Conservation (phyloP, 35 echinoderm and acorn worm genomes). For the Lytechinus pictus region DNA sequence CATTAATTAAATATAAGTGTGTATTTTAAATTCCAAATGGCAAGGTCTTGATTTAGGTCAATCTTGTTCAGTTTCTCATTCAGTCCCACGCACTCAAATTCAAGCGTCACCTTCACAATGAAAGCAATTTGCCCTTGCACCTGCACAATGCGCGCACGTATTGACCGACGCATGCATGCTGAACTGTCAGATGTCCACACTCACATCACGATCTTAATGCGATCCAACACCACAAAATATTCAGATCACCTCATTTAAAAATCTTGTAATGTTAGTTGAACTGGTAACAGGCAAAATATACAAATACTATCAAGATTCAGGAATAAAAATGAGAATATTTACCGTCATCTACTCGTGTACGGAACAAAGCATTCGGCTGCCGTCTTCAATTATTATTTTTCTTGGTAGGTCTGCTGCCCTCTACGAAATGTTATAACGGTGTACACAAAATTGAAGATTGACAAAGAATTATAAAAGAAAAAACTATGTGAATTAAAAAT, state of each 20-base stretch:
- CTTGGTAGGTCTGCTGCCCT: background rate
- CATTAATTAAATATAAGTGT: too few relatives aligned
- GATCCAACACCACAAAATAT: background rate
- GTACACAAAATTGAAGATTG: background rate
- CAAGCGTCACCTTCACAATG: background rate
- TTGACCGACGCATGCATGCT: background rate
- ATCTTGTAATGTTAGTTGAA: background rate
- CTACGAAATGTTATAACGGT: background rate
- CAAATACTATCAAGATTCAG: background rate
- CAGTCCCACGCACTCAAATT: background rate
- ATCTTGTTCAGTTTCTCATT: background rate
- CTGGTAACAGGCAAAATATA: background rate
- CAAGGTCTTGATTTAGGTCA: too few relatives aligned
- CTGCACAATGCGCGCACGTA: background rate
- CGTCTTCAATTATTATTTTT: slow-evolving; percentile 1
- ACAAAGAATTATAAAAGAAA: too few relatives aligned
- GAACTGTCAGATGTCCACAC: background rate
- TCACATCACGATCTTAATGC: background rate
- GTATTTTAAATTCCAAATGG: too few relatives aligned
- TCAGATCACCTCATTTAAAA: background rate
- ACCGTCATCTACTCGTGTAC: background rate
- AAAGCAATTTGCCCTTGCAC: background rate
- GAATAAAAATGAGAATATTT: background rate
- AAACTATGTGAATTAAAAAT: too few relatives aligned
- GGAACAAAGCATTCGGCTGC: slow-evolving; percentile 37